These are phyloP conservation scores for Staurois parvus DNA, from an alignment of 2,797 vertebrate species.

Conservation along the genomic window DNA sequence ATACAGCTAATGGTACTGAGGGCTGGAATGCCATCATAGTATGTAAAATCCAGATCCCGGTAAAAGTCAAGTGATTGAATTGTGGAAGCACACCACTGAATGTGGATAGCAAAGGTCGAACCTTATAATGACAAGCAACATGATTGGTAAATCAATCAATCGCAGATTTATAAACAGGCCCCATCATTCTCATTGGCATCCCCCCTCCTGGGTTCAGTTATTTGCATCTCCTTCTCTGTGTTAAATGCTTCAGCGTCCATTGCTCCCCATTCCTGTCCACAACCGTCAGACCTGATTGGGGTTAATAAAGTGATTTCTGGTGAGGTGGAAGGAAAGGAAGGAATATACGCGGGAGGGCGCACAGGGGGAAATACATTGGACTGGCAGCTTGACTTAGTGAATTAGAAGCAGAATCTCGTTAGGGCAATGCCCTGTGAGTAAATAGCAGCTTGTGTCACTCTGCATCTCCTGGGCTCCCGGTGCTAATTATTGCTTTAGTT, in stretches of 20 bases:
- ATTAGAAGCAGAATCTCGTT: conserved; percentile 50
- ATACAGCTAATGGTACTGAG: too few species aligned
- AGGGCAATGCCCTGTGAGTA: conserved; percentile 46
- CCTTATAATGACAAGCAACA: too few species aligned
- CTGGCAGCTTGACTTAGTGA: conserved; percentile 37
- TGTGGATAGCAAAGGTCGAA: too few species aligned
- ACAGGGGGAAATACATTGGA: conserved; percentile 31
- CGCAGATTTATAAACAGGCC: too few species aligned
- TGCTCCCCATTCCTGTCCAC: neutral
- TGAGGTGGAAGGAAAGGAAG: neutral
- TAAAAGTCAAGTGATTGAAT: too few species aligned
- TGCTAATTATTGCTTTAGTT: conserved; percentile 40
- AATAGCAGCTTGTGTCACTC: conserved; percentile 46
- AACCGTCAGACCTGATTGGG: neutral
- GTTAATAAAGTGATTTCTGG: neutral
- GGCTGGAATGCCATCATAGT: too few species aligned
- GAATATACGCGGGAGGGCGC: neutral
- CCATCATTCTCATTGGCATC: too few species aligned
- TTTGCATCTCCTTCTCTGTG: neutral
- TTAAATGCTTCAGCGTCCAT: neutral
- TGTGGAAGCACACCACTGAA: too few species aligned
- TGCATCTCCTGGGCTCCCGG: conserved; percentile 12
- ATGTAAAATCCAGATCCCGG: too few species aligned
- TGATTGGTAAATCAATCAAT: too few species aligned
- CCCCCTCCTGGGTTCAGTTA: neutral